Percentiles rank a stretch among this genome's conserved stretches.
These are phyloP conservation scores for Intellagama lesueurii DNA, from an alignment of 2,797 vertebrate species.

Conservation along the genomic window DNA sequence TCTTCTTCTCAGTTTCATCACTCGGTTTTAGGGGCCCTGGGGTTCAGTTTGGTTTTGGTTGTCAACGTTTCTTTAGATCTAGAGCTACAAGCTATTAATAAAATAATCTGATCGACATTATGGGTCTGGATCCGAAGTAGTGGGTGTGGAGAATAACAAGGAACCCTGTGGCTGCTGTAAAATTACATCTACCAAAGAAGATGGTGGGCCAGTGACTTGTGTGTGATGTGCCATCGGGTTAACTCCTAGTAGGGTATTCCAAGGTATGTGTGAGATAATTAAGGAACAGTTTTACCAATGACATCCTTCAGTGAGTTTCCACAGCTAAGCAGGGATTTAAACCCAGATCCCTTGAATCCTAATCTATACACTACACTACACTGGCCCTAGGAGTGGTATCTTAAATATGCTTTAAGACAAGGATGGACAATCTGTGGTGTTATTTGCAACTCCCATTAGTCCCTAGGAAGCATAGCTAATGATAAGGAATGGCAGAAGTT, in stretches of 20 bases:
- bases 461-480: background rate
- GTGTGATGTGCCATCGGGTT: background rate
- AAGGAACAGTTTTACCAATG: no score
- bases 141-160: background rate
- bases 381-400: no score
- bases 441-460: background rate
- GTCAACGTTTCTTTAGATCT: background rate
- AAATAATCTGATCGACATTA: background rate
- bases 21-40: background rate
- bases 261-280: no score
- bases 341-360: no score
- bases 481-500: background rate
- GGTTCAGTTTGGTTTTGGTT: background rate
- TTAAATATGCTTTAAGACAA: background rate
- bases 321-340: no score
- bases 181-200: background rate
- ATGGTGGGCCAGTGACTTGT: background rate
- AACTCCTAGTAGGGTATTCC: no score
- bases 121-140: background rate
- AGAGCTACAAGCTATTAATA: background rate
- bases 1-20: background rate
- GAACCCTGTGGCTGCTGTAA: background rate
- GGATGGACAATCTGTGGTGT: background rate
- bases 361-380: no score
- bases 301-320: no score